Evolutionary conservation across 2,113 vertebrate genomes (phyloP), one percentile per base, ranked within the genome.

Genomic region (Ornithorhynchus anatinus): DNA sequence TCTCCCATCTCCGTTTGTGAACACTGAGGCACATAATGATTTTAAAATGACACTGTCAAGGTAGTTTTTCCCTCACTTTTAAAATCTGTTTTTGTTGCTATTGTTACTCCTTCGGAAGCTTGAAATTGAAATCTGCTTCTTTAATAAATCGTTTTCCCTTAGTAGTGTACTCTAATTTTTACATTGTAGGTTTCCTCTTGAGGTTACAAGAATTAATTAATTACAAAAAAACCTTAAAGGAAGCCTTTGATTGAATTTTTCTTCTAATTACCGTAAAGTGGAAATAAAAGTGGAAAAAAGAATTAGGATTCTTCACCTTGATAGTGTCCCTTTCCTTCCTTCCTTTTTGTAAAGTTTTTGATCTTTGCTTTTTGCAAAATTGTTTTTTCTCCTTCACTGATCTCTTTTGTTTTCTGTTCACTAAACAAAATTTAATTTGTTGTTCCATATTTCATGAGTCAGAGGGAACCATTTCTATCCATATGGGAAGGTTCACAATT

Each of bases 41-140:
- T 69, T 86, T 84, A 65, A 86, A 85, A 77, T 20, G 57, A 66
- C 13, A 71, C 32, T 63, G 64, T 80, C 37, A 79, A 64, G 27
- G 20, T 69, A 59, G 50, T 81, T 67, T 61, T 59, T 65, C 63
- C 10, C 39, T 80, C 3, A 42, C 75, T 62, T 72, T 39, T 19
- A 69, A 67, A 51, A 42, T 72, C 29, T 81, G 6, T 73, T 81
- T 88, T 84, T 45, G 39, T 80, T 3, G 38, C 8, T 67, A 27
- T 56, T 69, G 16, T 79, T 85, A 79, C 62, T 64, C 37, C 11
- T 33, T 59, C 78, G 43, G 67, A 43, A 76, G 8, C 36, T 62
- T 72, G 40, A 80, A 61, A 45, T 68, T 76, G 52, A 73, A 75
- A 59, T 64, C 14, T 48, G 37, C 64, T 44, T 45, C 43, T 4